These are phyloP conservation scores for Plusia festucae DNA, from an alignment of 2,888 invertebrate species.

Conservation along the genomic window DNA sequence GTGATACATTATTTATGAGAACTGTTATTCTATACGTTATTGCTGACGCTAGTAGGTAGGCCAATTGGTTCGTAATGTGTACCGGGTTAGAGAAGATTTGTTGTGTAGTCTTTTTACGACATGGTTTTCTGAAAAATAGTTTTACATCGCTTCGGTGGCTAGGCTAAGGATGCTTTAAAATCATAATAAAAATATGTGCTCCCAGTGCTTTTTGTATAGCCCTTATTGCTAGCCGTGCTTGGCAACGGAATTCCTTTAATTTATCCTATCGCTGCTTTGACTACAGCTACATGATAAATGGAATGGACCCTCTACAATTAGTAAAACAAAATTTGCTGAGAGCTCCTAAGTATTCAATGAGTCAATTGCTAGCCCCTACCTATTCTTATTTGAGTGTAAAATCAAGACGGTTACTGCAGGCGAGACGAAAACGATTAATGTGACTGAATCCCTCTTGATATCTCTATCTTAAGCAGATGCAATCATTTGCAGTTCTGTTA, in stretches of 20 bases:
- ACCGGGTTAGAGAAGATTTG: conserved; percentile 3
- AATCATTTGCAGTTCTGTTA: conserved; percentile 4
- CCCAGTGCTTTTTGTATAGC: neutral
- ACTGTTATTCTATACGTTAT: conserved; percentile 49
- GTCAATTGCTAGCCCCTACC: neutral
- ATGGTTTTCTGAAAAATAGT: neutral
- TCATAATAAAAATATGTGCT: neutral
- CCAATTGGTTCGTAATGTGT: conserved; percentile 32
- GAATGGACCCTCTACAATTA: no score
- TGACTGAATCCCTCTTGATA: neutral
- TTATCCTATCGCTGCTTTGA: neutral
- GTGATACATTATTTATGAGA: conserved; percentile 45
- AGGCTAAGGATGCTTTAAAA: neutral
- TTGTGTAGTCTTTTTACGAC: neutral
- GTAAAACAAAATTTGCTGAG: neutral
- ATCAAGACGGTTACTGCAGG: neutral
- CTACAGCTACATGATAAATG: no score
- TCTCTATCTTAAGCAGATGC: neutral
- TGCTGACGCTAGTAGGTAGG: conserved; percentile 37
- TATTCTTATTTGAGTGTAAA: neutral
- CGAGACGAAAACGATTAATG: neutral
- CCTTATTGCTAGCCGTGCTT: neutral
- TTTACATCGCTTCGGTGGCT: neutral
- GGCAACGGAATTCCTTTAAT: neutral
- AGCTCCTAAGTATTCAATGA: neutral